Conservation (phyloP, 2,113 vertebrate genomes). For the Galemys pyrenaicus region DNA sequence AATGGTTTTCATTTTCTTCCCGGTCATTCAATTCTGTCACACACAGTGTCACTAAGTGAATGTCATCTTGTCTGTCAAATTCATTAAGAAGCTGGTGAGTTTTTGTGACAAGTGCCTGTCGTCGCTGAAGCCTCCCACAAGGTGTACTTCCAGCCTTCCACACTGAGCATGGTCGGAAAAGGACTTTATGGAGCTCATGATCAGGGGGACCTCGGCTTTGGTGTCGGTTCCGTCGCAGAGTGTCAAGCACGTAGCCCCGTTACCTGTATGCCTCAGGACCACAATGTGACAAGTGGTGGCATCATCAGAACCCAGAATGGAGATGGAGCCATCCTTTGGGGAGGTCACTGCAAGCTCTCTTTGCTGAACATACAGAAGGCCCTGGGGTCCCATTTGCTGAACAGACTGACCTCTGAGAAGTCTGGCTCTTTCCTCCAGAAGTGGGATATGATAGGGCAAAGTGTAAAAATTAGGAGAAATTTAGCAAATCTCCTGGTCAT, state of each 20-base stretch:
- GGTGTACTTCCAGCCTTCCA: conserved; percentile 95
- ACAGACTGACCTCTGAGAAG: conserved; percentile 88
- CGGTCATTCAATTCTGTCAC: conserved; percentile 96
- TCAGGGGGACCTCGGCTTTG: conserved; percentile 89
- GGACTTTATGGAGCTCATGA: conserved; percentile 89
- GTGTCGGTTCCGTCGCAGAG: conserved; percentile 95
- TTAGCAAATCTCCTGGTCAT: neutral
- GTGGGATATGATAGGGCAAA: neutral
- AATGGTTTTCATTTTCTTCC: conserved; percentile 90
- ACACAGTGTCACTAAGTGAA: conserved; percentile 95
- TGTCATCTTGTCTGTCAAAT: conserved; percentile 93
- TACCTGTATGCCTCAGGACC: conserved; percentile 95
- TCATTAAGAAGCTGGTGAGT: conserved; percentile 92
- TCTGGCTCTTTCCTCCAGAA: conserved; percentile 95
- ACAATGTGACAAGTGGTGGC: conserved; percentile 98
- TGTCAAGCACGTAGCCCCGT: conserved; percentile 93
- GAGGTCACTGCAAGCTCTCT: conserved; percentile 96
- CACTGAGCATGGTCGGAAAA: conserved; percentile 83
- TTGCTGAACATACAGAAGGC: conserved; percentile 95
- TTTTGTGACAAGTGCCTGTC: conserved; percentile 92
- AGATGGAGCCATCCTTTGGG: conserved; percentile 92
- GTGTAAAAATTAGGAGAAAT: neutral
- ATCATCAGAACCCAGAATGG: conserved; percentile 95
- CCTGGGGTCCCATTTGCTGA: conserved; percentile 90
- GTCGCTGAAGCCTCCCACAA: conserved; percentile 97